Base-by-base conservation (phyloP, 1,140 invertebrate genomes). In the Macrosteles quadrilineatus region DNA sequence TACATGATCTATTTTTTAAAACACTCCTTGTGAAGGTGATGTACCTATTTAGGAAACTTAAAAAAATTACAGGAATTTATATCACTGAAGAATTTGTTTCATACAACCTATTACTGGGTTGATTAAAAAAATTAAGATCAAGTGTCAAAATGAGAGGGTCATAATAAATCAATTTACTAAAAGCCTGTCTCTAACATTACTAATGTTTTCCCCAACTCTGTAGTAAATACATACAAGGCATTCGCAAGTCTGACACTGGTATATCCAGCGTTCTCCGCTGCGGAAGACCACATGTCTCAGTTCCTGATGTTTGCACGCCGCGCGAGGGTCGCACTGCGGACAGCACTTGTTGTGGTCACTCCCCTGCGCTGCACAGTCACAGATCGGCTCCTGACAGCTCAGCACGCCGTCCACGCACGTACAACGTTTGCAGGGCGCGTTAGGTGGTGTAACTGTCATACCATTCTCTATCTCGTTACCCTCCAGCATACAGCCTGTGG, bases 181-280 rank as follows among this genome's bases (percentile, higher is more conserved):
- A n/a, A n/a, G n/a, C n/a, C n/a, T n/a, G n/a, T n/a, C n/a, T n/a
- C n/a, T n/a, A n/a, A n/a, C n/a, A n/a, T n/a, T n/a, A n/a, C n/a
- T n/a, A n/a, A n/a, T n/a, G n/a, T n/a, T n/a, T n/a, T n/a, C n/a
- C n/a, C n/a, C n/a, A n/a, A n/a, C n/a, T n/a, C n/a, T n/a, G n/a
- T n/a, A 36, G 32, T 6, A 6, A 36, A 36, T 36, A 79, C 85
- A 84, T 80, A 93, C 90, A 79, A 94, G 82, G 83, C 93, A 96
- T 83, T 95, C 92, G 84, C 93, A 96, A 68, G 90, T 92, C 83
- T 94, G 91, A 81, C 93, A 96, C 78, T 94, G 90, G 81, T 93
- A 94, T 69, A 93, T 89, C 93, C 93, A 96, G 74, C 86, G 85
- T 79, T 95, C 91, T 32, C 92, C 92, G 78, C 89, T 91, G 75